Conservation (phyloP, 2,797 vertebrate species). For the Agapornis canus region DNA sequence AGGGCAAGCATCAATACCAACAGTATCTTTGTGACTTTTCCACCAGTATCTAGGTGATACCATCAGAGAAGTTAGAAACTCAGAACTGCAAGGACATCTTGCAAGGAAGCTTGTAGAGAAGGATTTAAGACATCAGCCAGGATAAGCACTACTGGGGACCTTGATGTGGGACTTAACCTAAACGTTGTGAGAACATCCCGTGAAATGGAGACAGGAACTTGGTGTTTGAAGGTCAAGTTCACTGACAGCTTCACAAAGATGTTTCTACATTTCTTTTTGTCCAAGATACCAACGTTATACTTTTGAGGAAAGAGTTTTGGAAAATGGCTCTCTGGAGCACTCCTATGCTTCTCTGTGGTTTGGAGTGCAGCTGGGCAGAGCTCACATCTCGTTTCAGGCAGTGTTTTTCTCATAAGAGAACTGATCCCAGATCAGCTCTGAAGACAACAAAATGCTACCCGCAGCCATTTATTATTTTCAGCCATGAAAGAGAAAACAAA, state of each 20-base stretch:
- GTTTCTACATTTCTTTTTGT: not conserved
- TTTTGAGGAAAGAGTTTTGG: not conserved
- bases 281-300: not conserved
- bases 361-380: not conserved
- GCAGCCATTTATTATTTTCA: not conserved
- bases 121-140: not conserved
- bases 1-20: rapidly evolving
- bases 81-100: not conserved
- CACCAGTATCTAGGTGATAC: not conserved
- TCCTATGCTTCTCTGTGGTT: not conserved
- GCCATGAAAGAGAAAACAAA: not conserved
- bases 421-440: not conserved
- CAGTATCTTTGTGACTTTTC: not conserved
- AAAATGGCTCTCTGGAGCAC: conserved; percentile 23
- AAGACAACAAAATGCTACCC: not conserved
- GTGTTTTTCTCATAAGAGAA: not conserved
- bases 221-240: not conserved
- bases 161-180: not conserved
- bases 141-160: not conserved
- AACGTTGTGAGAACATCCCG: not conserved
- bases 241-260: not conserved
- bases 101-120: not conserved
- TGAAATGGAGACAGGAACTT: not conserved
- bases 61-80: not conserved
- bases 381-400: not conserved